These are phyloP conservation scores for Teleiodes luculella DNA, from an alignment of 2,888 invertebrate species.

Conservation along the genomic window DNA sequence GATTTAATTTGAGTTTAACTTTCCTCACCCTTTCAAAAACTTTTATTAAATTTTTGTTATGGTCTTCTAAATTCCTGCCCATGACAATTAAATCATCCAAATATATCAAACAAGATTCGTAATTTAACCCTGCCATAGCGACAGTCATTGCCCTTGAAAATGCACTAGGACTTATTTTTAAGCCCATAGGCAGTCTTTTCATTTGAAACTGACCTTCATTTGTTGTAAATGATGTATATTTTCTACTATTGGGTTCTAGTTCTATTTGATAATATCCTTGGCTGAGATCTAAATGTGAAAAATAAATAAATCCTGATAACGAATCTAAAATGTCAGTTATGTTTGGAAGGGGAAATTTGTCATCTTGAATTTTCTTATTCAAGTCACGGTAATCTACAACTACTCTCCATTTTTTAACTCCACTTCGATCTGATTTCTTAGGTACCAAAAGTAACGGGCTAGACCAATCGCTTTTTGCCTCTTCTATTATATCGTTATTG, in stretches of 20 bases:
- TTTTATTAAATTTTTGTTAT: no score
- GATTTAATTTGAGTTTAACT: no score
- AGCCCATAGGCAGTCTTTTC: constrained; percentile 23
- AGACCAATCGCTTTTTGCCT: constrained; percentile 21
- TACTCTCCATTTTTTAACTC: constrained; percentile 25
- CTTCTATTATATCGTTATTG: constrained; percentile 22
- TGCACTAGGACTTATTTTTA: no score
- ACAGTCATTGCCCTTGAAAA: no score
- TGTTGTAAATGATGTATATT: constrained; percentile 23
- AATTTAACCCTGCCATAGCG: no score
- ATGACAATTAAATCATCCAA: no score
- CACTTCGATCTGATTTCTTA: constrained; percentile 20
- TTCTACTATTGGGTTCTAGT: constrained; percentile 16
- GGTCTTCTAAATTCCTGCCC: no score
- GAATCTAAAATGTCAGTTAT: constrained; percentile 26
- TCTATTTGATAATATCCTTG: constrained; percentile 21
- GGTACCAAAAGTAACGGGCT: constrained; percentile 28
- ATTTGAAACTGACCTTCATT: constrained; percentile 21
- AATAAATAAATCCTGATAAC: constrained; percentile 22
- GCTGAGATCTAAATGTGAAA: constrained; percentile 20
- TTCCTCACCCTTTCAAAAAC: no score
- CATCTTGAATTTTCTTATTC: no score
- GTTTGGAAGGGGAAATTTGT: constrained; percentile 25
- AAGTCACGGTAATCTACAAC: constrained; percentile 23
- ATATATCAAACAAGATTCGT: no score